Base-by-base conservation (phyloP, 2,113 vertebrate species). In the Heliornis fulica region DNA sequence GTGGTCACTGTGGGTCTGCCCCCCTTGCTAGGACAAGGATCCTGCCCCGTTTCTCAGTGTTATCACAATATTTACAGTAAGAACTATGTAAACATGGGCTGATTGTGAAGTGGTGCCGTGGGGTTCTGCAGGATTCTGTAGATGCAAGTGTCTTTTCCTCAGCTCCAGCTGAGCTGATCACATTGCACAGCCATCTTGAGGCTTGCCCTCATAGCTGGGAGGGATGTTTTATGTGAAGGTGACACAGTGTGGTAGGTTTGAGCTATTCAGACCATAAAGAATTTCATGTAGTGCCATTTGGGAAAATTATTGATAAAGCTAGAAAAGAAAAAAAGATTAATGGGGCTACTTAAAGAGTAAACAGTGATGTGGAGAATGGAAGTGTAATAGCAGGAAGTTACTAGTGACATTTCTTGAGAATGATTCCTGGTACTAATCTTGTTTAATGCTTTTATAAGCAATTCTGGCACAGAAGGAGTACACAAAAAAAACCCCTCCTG, bases 401-500 rank as follows among this genome's bases (percentile, higher is more conserved):
- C 51, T 64, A 20, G 60, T 68, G 69, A 43, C 0, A 1, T 72
- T 94, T 81, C 76, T 91, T 68, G 48, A 85, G 91, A 66, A 48
- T 45, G 29, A 53, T 60, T 92, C 64, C 83, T 78, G 34, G 15
- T 78, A 8, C 83, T 87, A 40, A 75, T 75, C 40, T 87, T 78
- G 28, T 78, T 81, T 63, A 81, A 36, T 48, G 83, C 29, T 87
- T 95, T 92, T 89, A 45, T 66, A 90, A 93, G 41, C 83, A 66
- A 32, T 94, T 94, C 51, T 92, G 80, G 76, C 60, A 74, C n/a
- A 90, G 32, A 57, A 41, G 48, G 46, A 77, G 36, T 66, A 10
- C 32, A 10, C 45, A 41, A 32, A 85, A 91, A 85, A 26, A n/a
- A n/a, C n/a, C 40, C 38, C 57, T 70, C 57, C 31, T 70, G 10